These are phyloP conservation scores for Ptychochromis oligacanthus DNA, from an alignment of 2,113 vertebrate species.

Conservation along the genomic window DNA sequence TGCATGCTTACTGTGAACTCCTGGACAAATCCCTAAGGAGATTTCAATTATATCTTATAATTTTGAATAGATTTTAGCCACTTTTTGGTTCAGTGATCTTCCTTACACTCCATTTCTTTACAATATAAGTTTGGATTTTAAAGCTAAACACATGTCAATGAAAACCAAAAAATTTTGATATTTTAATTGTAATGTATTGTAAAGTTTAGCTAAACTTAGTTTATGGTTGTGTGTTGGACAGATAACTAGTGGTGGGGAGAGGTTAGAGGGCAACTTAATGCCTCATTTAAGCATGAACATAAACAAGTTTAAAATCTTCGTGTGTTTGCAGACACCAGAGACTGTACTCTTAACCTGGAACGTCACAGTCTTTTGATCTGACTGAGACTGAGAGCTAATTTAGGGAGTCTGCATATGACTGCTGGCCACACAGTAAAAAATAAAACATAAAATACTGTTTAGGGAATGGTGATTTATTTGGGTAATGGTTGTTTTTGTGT, in stretches of 20 bases:
- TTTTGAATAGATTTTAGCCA: background rate
- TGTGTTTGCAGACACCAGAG: background rate
- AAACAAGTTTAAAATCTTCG: background rate
- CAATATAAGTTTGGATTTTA: background rate
- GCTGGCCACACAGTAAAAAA: no score
- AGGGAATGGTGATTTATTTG: no score
- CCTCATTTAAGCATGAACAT: background rate
- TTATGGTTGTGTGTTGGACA: background rate
- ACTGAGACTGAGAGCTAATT: no score
- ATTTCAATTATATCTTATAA: background rate
- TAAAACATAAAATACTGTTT: no score
- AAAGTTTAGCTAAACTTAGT: background rate
- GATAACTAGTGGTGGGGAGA: background rate
- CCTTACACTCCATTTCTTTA: background rate
- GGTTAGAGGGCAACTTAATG: background rate
- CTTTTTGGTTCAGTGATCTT: background rate
- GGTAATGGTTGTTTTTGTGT: no score
- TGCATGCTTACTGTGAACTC: slow-evolving; percentile 4
- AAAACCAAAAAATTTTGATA: background rate
- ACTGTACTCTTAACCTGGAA: background rate
- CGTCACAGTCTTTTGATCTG: no score
- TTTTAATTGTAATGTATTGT: background rate
- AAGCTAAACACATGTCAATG: no score
- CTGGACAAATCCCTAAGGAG: background rate
- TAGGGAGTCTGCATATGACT: no score